Evolutionary conservation across 2,113 vertebrate genomes (phyloP), one percentile per base, ranked within the genome.

Genomic region (Paedocypris sp.): DNA sequence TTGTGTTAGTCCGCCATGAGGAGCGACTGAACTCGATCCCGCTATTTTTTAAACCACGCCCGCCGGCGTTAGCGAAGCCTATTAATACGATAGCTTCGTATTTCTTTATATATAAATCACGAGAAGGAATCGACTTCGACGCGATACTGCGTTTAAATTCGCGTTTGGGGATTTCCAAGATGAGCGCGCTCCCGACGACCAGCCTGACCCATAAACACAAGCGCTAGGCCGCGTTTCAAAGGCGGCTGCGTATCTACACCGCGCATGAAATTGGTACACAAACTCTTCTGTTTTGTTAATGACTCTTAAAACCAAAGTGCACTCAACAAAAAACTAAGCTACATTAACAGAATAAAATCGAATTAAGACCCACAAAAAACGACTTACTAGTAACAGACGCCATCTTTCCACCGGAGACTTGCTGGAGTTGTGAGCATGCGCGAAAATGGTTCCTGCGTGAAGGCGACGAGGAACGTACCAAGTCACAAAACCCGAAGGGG

Each of bases 321-420:
- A 16, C 2, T 33, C 32, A 35, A 4, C 4, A 2, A 4, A 39
- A 2, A 25, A 1, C 12, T 2, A 3, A 13, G 13, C 10, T n/a
- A 18, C 23, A n/a, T 12, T 4, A 4, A 20, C 2, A 33, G 46
- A 23, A 15, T 0, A 8, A 3, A 26, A 41, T 0, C 6, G 13
- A 49, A 32, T 2, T 16, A 18, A 9, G n/a, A 18, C n/a, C n/a
- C n/a, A n/a, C 1, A 49, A 33, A 35, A 48, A 1, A 41, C 9
- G 7, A 80, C 80, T 76, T 16, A 84, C 84, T 83, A 5, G 80
- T 76, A 62, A 79, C 79, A 41, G 84, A 79, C 80, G 83, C 83
- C 83, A 86, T 86, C 81, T 79, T 81, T 64, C 35, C 45, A 16
- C 48, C 15, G 2, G 16, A 31, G 28, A 58, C 28, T 39, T 20